phyloP scores from a whole-genome alignment of 1,140 invertebrate species.

The Euura lappo region DNA sequence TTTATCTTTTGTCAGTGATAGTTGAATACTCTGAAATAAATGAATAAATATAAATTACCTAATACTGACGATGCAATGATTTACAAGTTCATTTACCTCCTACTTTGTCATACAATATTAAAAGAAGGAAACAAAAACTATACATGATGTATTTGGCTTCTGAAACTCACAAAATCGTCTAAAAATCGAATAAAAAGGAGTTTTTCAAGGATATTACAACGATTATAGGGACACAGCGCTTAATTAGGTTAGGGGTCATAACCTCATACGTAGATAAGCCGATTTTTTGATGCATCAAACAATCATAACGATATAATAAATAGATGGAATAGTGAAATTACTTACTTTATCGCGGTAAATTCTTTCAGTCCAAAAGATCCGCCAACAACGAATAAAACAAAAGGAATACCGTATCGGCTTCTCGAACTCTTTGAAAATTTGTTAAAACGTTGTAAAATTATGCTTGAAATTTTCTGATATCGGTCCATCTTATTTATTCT shows the following conservation, averaged over 20 bases:
- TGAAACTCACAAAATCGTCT: no score
- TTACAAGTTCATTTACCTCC: no score
- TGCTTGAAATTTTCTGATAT: not conserved
- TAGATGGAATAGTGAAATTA: conserved; percentile 12
- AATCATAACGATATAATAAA: not conserved
- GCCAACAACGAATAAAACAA: conserved; percentile 70
- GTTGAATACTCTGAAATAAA: no score
- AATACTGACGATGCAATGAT: no score
- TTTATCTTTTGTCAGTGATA: not conserved
- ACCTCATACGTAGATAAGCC: no score
- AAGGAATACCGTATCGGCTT: conserved; percentile 67
- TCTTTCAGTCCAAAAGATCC: conserved; percentile 75
- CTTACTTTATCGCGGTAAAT: conserved; percentile 72
- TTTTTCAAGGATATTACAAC: no score
- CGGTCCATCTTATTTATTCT: not conserved
- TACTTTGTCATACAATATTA: not conserved
- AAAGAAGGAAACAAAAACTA: not conserved
- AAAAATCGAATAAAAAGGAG: no score
- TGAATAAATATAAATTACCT: no score
- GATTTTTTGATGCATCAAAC: no score
- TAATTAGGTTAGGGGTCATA: no score
- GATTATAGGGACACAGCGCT: no score
- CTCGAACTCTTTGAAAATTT: not conserved
- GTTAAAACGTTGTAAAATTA: not conserved
- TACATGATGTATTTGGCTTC: no score